phyloP scores from a whole-genome alignment of 30 jellyfish, hydroid and myxozoan species.

The Aurelia aurita region DNA sequence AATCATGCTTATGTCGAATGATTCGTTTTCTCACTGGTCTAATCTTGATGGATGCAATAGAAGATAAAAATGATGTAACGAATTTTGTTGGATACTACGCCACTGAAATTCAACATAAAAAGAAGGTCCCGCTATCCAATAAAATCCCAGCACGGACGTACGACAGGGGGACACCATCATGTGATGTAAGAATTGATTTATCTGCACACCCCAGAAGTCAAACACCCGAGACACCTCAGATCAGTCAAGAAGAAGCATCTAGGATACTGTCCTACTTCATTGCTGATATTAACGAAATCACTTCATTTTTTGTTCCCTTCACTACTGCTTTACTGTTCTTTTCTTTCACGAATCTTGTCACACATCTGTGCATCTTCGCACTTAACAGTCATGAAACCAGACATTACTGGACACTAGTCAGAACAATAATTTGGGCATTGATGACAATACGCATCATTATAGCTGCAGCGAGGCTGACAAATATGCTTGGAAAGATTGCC shows the following conservation, averaged over 20 bases:
- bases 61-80: slow-evolving; percentile 46
- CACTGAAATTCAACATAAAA: background rate
- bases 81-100: slow-evolving; percentile 41
- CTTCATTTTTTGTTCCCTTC: slow-evolving; percentile 73
- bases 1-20: slow-evolving; percentile 8
- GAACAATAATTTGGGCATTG: slow-evolving; percentile 72
- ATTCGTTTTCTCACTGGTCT: slow-evolving; percentile 10
- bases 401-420: slow-evolving; percentile 72
- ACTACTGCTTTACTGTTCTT: slow-evolving; percentile 73
- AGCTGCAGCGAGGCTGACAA: slow-evolving; percentile 73
- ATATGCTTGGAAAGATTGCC: slow-evolving; percentile 67
- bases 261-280: slow-evolving; percentile 67
- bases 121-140: background rate
- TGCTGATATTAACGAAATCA: slow-evolving; percentile 60
- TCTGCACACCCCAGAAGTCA: background rate
- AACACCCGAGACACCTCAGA: background rate
- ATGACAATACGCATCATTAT: slow-evolving; percentile 72
- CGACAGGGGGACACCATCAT: slow-evolving; percentile 42
- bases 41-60: slow-evolving; percentile 56
- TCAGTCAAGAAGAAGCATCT: slow-evolving; percentile 76
- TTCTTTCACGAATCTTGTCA: slow-evolving; percentile 72
- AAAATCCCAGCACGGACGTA: slow-evolving; percentile 46
- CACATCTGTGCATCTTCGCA: slow-evolving; percentile 69
- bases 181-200: background rate
- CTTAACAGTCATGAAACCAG: slow-evolving; percentile 15